Evolutionary conservation across 2,888 invertebrate genomes (phyloP).

Genomic region (Nineta flava): DNA sequence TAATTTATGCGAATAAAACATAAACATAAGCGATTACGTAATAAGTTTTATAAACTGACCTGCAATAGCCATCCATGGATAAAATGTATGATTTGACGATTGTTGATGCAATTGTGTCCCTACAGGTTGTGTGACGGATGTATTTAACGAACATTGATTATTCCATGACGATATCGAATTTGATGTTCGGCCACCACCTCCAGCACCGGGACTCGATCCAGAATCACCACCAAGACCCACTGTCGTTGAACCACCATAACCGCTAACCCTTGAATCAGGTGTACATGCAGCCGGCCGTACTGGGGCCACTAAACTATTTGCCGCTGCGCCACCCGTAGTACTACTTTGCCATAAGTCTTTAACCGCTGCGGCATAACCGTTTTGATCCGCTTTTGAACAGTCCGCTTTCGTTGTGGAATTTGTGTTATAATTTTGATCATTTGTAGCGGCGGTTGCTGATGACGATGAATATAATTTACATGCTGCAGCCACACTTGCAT

Average conservation of each 20-base stretch:
- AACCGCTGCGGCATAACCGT: constrained; percentile 44
- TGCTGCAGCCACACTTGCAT: constrained; percentile 75
- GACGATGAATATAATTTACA: constrained; percentile 67
- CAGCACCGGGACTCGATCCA: constrained; percentile 56
- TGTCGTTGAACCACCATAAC: constrained; percentile 37
- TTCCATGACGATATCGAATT: constrained; percentile 63
- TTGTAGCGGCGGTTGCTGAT: constrained; percentile 38
- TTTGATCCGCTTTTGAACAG: constrained; percentile 54
- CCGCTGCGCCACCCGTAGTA: constrained; percentile 46
- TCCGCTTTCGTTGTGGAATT: constrained; percentile 50
- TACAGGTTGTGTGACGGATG: constrained; percentile 58
- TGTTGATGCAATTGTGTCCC: constrained; percentile 80
- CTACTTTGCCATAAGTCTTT: constrained; percentile 54
- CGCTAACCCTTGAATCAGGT: constrained; percentile 66
- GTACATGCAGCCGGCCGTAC: constrained; percentile 81
- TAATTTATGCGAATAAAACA: too few species aligned
- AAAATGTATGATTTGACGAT: constrained; percentile 83
- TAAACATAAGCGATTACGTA: too few species aligned
- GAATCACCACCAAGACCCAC: constrained; percentile 57
- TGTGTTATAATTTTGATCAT: constrained; percentile 30
- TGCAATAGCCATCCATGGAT: constrained; percentile 98
- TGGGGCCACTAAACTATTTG: constrained; percentile 41
- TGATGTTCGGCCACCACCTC: constrained; percentile 34
- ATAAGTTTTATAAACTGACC: constrained; percentile 44
- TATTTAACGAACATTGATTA: constrained; percentile 75